Evolutionary conservation across 2,888 invertebrate genomes (phyloP).

Genomic region (Dinocampus coccinellae): DNA sequence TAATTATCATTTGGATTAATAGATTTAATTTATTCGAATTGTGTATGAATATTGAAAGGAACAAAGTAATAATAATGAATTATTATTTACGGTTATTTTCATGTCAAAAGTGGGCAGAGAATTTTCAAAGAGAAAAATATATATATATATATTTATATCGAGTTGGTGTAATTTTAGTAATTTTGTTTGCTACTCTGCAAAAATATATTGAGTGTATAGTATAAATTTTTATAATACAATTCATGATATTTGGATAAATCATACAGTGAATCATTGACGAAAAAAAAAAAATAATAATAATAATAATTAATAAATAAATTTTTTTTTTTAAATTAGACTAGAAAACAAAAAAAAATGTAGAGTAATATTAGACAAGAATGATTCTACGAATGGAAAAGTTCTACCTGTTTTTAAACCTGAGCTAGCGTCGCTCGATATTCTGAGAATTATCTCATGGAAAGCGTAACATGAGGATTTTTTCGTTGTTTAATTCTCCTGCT

Average conservation of each 20-base stretch:
- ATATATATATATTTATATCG: too few relatives aligned
- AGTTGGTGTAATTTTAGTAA: too few relatives aligned
- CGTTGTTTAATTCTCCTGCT: background rate
- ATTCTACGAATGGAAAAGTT: conserved; percentile 10
- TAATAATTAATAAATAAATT: too few relatives aligned
- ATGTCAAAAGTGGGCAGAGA: background rate
- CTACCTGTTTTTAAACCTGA: background rate
- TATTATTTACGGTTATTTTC: background rate
- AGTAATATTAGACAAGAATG: background rate
- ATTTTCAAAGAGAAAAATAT: too few relatives aligned
- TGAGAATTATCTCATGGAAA: conserved; percentile 12
- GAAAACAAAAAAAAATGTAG: background rate
- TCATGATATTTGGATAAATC: too few relatives aligned
- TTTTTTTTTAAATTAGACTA: too few relatives aligned
- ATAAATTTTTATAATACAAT: background rate
- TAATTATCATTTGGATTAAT: too few relatives aligned
- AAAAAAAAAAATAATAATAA: background rate
- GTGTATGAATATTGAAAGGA: background rate
- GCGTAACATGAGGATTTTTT: background rate
- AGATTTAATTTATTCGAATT: background rate
- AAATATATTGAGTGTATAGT: background rate
- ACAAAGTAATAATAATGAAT: too few relatives aligned
- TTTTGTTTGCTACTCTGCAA: background rate
- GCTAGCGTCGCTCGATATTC: conserved; percentile 11
- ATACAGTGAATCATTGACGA: background rate